Percentiles rank a stretch among this genome's conserved stretches.
Evolutionary conservation across 2,888 invertebrate genomes (phyloP).

Genomic region (Folsomia candida): DNA sequence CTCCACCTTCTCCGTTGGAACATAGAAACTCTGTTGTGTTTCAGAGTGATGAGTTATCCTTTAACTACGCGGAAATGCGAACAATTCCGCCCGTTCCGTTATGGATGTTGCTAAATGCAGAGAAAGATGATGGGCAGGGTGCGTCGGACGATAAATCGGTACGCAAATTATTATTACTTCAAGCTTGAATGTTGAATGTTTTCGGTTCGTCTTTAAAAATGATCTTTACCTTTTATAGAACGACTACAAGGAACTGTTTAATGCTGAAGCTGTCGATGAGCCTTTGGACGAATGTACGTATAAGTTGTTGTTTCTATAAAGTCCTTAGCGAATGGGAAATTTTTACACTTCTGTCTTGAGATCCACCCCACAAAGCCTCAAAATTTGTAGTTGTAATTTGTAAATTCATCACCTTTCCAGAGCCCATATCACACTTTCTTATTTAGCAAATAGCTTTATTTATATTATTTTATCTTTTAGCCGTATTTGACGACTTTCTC

Average conservation of each 20-base stretch:
- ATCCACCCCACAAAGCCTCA: too few relatives aligned
- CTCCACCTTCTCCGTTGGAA: conserved; percentile 71
- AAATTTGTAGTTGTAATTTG: too few relatives aligned
- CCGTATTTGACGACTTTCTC: conserved; percentile 63
- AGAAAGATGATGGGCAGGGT: conserved; percentile 66
- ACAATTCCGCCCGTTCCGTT: conserved; percentile 97
- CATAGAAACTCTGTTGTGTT: conserved; percentile 70
- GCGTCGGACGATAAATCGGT: conserved; percentile 46
- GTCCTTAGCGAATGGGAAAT: too few relatives aligned
- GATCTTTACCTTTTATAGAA: conserved; percentile 52
- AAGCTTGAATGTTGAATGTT: not conserved
- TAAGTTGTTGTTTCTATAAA: too few relatives aligned
- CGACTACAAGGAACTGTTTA: conserved; percentile 89
- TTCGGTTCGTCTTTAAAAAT: not conserved
- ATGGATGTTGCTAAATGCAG: conserved; percentile 92
- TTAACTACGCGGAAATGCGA: conserved; percentile 92
- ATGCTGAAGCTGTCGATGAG: conserved; percentile 70
- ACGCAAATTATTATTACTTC: too few relatives aligned
- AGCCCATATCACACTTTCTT: too few relatives aligned
- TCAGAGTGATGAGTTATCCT: conserved; percentile 79
- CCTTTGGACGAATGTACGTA: conserved; percentile 66
- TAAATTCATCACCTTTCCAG: too few relatives aligned
- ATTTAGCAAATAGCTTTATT: too few relatives aligned
- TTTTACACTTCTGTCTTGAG: too few relatives aligned
- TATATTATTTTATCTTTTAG: too few relatives aligned